Percentiles rank a stretch among this genome's conserved stretches.
These are phyloP conservation scores for Amazona guildingii DNA, from an alignment of 2,113 vertebrate species.

Conservation along the genomic window DNA sequence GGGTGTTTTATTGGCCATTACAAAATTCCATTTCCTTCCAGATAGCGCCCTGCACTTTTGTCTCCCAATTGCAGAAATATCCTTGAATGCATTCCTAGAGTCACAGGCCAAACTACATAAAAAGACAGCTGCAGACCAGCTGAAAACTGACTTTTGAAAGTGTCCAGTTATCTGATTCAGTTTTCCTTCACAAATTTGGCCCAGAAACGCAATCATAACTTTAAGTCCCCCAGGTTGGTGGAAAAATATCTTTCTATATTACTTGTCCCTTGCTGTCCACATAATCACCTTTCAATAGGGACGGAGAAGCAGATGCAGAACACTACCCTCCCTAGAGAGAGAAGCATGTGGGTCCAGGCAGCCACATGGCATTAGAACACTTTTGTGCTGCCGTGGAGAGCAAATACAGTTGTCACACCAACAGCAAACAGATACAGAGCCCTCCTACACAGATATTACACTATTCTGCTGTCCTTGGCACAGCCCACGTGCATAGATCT, in stretches of 20 bases:
- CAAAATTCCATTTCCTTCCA: not conserved
- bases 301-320: not conserved
- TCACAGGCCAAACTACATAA: not conserved
- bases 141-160: not conserved
- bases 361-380: not conserved
- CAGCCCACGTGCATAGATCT: not conserved
- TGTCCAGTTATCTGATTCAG: not conserved
- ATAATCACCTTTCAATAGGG: not conserved
- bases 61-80: not conserved
- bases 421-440: not conserved
- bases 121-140: not conserved
- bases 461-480: not conserved
- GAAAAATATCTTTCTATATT: not conserved
- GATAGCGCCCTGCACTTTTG: not conserved
- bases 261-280: not conserved
- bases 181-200: not conserved
- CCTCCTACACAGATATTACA: not conserved
- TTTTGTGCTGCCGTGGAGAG: not conserved
- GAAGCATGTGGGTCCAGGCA: not conserved
- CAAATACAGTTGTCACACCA: not conserved
- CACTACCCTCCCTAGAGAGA: not conserved
- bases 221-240: not conserved
- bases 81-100: not conserved
- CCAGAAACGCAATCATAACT: not conserved
- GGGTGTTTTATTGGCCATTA: not conserved